Base-by-base conservation (phyloP, 2,797 vertebrate species). In the Antrozous pallidus region DNA sequence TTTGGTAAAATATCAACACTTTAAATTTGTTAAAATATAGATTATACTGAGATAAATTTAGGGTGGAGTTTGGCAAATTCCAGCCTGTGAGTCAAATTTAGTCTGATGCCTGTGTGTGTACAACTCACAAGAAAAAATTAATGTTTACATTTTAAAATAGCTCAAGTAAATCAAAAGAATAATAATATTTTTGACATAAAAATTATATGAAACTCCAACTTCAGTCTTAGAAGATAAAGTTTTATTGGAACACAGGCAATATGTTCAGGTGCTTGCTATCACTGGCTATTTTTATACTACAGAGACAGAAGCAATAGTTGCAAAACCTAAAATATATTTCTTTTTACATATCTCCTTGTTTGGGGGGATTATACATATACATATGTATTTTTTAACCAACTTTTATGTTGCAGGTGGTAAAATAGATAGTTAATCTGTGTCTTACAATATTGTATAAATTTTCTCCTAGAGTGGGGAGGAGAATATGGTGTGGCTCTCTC, bases 111-210 rank as follows among this genome's bases (percentile, higher is more conserved):
- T 73, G 3, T 56, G 71, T 89, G 17, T 51, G 2, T 49, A 71
- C 9, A 89, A 65, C 26, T 42, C 12, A 16, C 9, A 73, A 89
- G n/a, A 18, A 58, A 75, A 89, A 33, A 42, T 79, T 40, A 54
- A 54, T 24, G 67, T 90, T 80, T 65, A 83, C 4, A n/a, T 92
- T 88, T 88, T n/a, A 38, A 92, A 88, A 54, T 54, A 88, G 36
- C 61, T 65, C 2, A 13, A 28, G 45, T 51, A 74, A 84, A n/a
- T 63, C 26, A 80, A 20, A 78, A 11, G 22, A 82, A 58, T 4
- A n/a, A 49, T 36, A 45, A 65, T 45, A 67, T 20, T 78, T 87
- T 92, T 73, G 28, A 51, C 58, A 70, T 28, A 28, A 83, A 65
- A 83, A 63, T 31, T 70, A 63, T 51, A n/a, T 88, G 26, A 63